These are phyloP conservation scores for Steinernema carpocapsae DNA, from an alignment of 2,888 invertebrate species.

Conservation along the genomic window DNA sequence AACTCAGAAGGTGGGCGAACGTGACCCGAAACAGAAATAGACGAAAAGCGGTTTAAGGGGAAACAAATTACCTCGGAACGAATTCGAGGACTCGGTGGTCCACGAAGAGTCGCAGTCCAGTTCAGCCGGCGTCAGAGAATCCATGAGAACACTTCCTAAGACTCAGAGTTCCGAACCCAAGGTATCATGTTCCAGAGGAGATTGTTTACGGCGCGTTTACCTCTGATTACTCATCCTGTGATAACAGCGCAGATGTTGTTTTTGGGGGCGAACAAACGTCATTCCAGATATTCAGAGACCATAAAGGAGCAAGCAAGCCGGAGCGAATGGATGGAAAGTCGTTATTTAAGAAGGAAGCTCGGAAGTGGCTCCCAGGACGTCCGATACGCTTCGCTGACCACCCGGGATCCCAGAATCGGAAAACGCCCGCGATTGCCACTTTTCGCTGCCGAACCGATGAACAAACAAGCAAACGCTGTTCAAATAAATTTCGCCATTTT, in stretches of 20 bases:
- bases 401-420: no score
- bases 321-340: no score
- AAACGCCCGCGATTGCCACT: no score
- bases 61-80: conserved; percentile 1
- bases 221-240: conserved; percentile 10
- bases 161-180: not conserved
- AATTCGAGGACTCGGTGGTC: not conserved
- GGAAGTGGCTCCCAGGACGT: no score
- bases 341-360: no score
- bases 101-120: conserved; percentile 10
- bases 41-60: no score
- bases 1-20: not conserved
- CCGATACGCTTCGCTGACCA: no score
- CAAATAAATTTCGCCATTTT: not conserved
- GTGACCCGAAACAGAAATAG: not conserved
- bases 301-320: no score
- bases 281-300: no score
- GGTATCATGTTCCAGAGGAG: not conserved
- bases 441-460: not conserved
- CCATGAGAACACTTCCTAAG: not conserved
- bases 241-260: conserved; percentile 1
- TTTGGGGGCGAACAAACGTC: no score
- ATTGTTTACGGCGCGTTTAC: not conserved
- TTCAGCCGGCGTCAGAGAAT: not conserved
- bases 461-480: conserved; percentile 24